These are phyloP conservation scores for Xenops minutus DNA, from an alignment of 2,797 vertebrate genomes.

Conservation along the genomic window DNA sequence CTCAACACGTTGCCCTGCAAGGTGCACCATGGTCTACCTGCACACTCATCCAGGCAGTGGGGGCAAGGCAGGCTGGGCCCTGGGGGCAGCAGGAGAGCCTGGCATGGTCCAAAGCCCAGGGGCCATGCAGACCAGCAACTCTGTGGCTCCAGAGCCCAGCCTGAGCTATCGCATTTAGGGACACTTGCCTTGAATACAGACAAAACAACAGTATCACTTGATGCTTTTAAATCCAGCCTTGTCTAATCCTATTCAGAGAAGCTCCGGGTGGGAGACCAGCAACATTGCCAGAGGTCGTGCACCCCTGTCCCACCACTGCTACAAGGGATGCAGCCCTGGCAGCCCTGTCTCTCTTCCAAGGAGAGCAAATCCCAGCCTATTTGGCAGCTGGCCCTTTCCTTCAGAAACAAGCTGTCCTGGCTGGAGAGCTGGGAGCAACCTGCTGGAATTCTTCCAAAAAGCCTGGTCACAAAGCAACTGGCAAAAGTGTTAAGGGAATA, in stretches of 20 bases:
- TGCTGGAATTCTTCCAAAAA: conserved; percentile 12
- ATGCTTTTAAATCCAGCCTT: neutral
- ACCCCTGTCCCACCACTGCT: neutral
- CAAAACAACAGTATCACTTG: neutral
- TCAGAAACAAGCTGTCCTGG: neutral
- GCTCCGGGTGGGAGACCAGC: neutral
- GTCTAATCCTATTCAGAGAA: neutral
- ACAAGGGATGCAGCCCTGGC: neutral
- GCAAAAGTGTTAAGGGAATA: neutral
- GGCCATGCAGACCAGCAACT: accelerated
- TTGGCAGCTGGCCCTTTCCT: conserved; percentile 2
- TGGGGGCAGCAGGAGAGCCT: neutral
- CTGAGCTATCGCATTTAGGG: neutral
- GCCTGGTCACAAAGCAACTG: neutral
- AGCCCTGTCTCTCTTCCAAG: neutral
- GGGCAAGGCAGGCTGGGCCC: neutral
- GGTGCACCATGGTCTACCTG: neutral
- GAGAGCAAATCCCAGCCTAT: neutral
- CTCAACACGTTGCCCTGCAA: accelerated
- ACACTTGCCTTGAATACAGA: neutral
- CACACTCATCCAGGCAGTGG: accelerated
- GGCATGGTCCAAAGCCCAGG: neutral
- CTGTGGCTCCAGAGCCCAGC: neutral
- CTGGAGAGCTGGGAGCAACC: neutral
- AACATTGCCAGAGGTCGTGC: accelerated